phyloP scores from a whole-genome alignment of 2,888 invertebrate species.

The Baccha elongata region DNA sequence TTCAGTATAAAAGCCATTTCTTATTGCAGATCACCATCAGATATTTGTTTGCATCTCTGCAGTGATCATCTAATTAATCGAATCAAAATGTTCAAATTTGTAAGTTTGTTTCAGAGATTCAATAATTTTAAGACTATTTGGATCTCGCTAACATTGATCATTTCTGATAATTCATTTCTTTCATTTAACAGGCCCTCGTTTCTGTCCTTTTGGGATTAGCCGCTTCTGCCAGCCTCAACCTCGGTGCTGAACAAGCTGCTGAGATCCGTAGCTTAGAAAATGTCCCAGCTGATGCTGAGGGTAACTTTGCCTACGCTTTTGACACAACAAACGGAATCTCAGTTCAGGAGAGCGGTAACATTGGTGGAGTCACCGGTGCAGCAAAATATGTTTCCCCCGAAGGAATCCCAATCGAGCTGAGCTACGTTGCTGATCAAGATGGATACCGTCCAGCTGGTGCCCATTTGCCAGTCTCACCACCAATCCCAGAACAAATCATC shows the following conservation, averaged over 20 bases:
- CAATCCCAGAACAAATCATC: constrained; percentile 84
- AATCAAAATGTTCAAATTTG: constrained; percentile 33
- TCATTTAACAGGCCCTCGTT: constrained; percentile 3
- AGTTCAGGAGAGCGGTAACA: constrained; percentile 83
- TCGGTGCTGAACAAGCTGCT: constrained; percentile 80
- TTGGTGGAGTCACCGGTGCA: constrained; percentile 84
- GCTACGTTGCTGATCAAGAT: constrained; percentile 84
- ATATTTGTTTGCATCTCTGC: not conserved
- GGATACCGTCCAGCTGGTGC: constrained; percentile 84
- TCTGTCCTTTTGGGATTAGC: constrained; percentile 77
- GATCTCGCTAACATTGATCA: too few species aligned
- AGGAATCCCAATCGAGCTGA: constrained; percentile 82
- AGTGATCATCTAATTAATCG: constrained; percentile 1
- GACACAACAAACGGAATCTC: constrained; percentile 86
- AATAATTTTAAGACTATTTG: too few species aligned
- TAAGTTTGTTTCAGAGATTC: not conserved
- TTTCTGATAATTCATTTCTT: not conserved
- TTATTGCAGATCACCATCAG: not conserved
- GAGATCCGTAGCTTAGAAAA: constrained; percentile 79
- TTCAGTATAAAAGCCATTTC: constrained; percentile 6
- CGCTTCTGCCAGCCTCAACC: constrained; percentile 79
- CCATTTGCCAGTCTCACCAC: constrained; percentile 83
- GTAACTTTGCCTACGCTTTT: constrained; percentile 82
- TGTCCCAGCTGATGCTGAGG: constrained; percentile 82
- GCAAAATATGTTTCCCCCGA: constrained; percentile 84